Conservation (phyloP, 2,113 vertebrate species). For the Tautogolabrus adspersus region DNA sequence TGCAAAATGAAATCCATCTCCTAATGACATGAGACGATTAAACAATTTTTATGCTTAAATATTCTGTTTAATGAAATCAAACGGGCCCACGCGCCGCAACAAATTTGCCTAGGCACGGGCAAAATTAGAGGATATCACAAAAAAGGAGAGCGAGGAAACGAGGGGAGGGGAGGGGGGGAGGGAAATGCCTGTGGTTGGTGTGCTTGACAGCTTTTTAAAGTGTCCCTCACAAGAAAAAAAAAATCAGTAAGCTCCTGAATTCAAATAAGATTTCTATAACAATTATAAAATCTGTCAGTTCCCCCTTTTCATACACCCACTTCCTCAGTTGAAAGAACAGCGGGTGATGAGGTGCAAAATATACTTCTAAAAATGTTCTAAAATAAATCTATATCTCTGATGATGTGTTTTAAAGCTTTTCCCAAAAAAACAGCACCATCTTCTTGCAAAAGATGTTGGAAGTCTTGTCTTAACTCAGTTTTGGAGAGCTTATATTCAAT, state of each 20-base stretch:
- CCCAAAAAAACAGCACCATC: slow-evolving; percentile 10
- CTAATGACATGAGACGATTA: slow-evolving; percentile 99
- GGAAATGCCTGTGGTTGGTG: slow-evolving; percentile 67
- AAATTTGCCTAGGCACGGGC: slow-evolving; percentile 91
- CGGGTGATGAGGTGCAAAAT: slow-evolving; percentile 64
- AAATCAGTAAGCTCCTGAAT: slow-evolving; percentile 69
- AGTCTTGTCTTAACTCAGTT: slow-evolving; percentile 5
- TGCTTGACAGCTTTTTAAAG: slow-evolving; percentile 79
- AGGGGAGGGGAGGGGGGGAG: slow-evolving; percentile 15
- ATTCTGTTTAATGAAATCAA: slow-evolving; percentile 99
- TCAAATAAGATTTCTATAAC: slow-evolving; percentile 78
- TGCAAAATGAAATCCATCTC: slow-evolving; percentile 99
- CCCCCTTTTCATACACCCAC: slow-evolving; percentile 66
- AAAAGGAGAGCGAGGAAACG: slow-evolving; percentile 61
- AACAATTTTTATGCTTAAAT: slow-evolving; percentile 99
- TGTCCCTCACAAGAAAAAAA: slow-evolving; percentile 70
- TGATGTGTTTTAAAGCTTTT: slow-evolving; percentile 40
- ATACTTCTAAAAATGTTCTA: slow-evolving; percentile 61
- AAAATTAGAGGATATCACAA: slow-evolving; percentile 90
- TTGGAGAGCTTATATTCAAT: slow-evolving; percentile 24
- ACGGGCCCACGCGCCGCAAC: slow-evolving; percentile 91
- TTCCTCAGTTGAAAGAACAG: slow-evolving; percentile 68
- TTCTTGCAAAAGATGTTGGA: slow-evolving; percentile 29
- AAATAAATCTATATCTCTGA: slow-evolving; percentile 61
- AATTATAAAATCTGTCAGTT: slow-evolving; percentile 80